phyloP scores from a whole-genome alignment of 2,797 vertebrate species.

The Gymnocypris eckloni region DNA sequence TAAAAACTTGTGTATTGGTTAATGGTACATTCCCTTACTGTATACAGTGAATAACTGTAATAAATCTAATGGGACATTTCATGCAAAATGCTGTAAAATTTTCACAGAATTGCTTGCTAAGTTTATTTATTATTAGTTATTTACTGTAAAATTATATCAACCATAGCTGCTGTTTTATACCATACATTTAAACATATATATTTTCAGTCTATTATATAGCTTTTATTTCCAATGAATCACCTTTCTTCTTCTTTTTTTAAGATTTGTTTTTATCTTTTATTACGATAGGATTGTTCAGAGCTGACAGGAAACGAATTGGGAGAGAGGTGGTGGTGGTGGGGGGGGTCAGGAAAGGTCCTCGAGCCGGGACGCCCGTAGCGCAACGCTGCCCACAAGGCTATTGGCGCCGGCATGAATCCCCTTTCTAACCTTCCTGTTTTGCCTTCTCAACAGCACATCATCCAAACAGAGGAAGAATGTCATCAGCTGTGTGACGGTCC shows the following conservation, averaged over 20 bases:
- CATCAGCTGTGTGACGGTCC: constrained; percentile 98
- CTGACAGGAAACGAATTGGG: not conserved
- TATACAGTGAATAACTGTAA: not conserved
- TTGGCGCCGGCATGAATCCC: not conserved
- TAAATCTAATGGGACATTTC: not conserved
- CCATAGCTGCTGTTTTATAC: not conserved
- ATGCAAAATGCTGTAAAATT: not conserved
- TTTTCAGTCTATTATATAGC: not conserved
- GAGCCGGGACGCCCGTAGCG: not conserved
- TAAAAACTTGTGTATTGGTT: not conserved
- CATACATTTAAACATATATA: not conserved
- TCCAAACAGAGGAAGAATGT: constrained; percentile 98
- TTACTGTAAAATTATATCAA: not conserved
- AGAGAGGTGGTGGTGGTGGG: not conserved
- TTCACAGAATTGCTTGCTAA: not conserved
- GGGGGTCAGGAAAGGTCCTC: not conserved
- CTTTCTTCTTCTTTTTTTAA: not conserved
- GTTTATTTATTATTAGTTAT: not conserved
- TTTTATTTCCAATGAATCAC: not conserved
- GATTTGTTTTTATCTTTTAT: not conserved
- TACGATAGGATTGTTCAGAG: not conserved
- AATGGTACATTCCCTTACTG: not conserved
- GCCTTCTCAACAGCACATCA: constrained; percentile 79
- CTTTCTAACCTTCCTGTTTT: not conserved
- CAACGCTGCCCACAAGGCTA: not conserved